Conservation (phyloP, 2,797 vertebrate species). For the Hypotaenidia okinawae region DNA sequence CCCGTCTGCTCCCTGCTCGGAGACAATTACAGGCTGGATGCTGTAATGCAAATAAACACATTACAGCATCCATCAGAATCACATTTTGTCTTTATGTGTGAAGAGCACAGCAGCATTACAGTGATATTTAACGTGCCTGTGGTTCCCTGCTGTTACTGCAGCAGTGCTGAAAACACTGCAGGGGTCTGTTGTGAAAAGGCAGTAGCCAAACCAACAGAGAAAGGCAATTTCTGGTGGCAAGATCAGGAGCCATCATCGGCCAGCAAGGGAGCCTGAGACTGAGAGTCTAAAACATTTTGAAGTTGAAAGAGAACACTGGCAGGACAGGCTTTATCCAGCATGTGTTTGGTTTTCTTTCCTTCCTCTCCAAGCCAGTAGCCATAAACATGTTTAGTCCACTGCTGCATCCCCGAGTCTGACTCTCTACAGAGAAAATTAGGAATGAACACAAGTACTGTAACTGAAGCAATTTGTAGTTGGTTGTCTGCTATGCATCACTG, state of each 20-base stretch:
- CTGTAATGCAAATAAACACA: neutral
- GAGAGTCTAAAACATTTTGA: neutral
- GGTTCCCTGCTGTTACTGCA: neutral
- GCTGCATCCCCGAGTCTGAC: neutral
- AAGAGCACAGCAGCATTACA: neutral
- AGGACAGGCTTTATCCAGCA: neutral
- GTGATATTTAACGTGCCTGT: neutral
- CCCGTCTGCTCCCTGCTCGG: neutral
- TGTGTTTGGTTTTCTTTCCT: neutral
- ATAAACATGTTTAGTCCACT: neutral
- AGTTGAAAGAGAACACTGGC: neutral
- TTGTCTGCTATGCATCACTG: constrained; percentile 23
- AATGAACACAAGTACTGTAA: neutral
- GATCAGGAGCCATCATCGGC: neutral
- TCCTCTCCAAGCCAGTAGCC: neutral
- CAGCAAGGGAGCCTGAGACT: neutral
- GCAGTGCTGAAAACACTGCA: rapidly evolving
- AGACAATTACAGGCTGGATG: neutral
- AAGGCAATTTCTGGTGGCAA: neutral
- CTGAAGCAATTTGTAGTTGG: neutral
- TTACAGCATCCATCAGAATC: neutral
- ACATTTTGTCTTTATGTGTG: neutral
- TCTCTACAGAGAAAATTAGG: neutral
- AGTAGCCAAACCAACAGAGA: neutral
- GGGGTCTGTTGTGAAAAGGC: neutral